phyloP scores from a whole-genome alignment of 1,140 invertebrate genomes.

The Drosophila pectinifera region DNA sequence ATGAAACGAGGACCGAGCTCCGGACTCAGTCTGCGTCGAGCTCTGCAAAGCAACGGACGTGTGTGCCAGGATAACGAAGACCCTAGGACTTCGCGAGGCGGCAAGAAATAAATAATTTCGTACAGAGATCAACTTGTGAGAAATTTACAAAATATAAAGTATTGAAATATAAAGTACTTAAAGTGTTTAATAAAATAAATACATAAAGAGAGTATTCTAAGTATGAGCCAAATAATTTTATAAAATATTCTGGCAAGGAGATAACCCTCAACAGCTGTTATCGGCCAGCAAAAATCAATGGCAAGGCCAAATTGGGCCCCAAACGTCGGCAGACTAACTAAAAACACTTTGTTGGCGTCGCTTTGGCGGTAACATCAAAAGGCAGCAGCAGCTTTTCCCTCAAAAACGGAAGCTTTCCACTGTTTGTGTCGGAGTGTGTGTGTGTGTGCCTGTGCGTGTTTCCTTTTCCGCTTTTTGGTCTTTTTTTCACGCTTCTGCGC shows the following conservation, averaged over 20 bases:
- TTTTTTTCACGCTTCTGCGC: conserved; percentile 72
- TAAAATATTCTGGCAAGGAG: background rate
- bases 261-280: conserved; percentile 17
- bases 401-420: conserved; percentile 65
- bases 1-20: conserved; percentile 30
- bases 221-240: background rate
- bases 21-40: conserved; percentile 64
- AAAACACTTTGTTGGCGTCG: conserved; percentile 45
- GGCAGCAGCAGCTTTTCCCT: conserved; percentile 34
- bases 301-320: conserved; percentile 24
- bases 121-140: conserved; percentile 1
- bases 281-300: conserved; percentile 47
- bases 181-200: conserved; percentile 7
- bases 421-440: conserved; percentile 7
- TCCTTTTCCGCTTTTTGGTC: conserved; percentile 33
- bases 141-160: conserved; percentile 4
- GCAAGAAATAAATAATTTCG: conserved; percentile 28
- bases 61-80: conserved; percentile 36
- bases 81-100: conserved; percentile 33
- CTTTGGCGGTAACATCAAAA: conserved; percentile 64
- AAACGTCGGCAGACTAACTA: conserved; percentile 20
- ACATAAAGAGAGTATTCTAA: background rate
- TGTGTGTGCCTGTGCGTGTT: conserved; percentile 13
- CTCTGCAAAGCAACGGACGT: conserved; percentile 72
- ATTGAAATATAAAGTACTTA: background rate